Evolutionary conservation across 2,113 vertebrate species (phyloP).

Genomic region (Notechis scutatus): DNA sequence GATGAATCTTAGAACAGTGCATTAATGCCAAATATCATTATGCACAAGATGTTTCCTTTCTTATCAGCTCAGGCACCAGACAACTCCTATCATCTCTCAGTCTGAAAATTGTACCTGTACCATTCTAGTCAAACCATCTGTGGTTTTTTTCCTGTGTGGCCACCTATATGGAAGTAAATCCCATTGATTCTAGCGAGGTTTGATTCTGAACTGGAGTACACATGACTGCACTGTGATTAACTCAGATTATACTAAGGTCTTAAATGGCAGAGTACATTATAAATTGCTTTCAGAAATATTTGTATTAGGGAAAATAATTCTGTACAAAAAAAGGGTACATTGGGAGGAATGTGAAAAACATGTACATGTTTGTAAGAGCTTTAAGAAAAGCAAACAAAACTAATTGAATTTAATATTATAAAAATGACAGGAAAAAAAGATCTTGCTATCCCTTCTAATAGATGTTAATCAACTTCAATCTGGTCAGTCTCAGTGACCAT

Average conservation of each 20-base stretch:
- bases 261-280: neutral
- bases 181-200: neutral
- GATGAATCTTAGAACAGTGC: neutral
- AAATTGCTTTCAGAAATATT: neutral
- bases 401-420: neutral
- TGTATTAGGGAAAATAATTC: neutral
- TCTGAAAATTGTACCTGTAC: neutral
- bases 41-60: neutral
- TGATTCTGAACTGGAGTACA: neutral
- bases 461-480: slow-evolving; percentile 29
- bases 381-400: neutral
- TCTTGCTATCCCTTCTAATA: neutral
- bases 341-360: neutral
- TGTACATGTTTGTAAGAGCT: neutral
- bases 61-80: neutral
- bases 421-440: neutral
- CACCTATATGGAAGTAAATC: neutral
- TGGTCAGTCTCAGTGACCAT: slow-evolving; percentile 21
- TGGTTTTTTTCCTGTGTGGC: neutral
- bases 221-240: neutral
- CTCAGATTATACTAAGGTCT: neutral
- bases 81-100: neutral
- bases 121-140: neutral
- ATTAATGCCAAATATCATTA: neutral
- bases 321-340: neutral